These are phyloP conservation scores for Diploptera punctata DNA, from an alignment of 2,888 invertebrate species.

Conservation along the genomic window DNA sequence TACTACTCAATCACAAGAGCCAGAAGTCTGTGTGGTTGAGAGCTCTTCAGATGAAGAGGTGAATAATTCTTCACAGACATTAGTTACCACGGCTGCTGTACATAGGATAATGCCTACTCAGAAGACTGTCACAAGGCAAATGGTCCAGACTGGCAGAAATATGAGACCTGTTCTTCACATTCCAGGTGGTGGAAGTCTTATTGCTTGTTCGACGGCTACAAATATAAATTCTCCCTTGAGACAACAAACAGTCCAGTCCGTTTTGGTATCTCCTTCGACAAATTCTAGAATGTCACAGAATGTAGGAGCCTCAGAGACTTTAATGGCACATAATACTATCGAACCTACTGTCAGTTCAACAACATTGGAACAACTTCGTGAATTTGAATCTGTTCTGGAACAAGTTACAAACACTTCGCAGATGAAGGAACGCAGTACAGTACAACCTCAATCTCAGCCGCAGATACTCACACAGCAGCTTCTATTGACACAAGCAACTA, in stretches of 20 bases:
- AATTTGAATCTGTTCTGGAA: slow-evolving; percentile 82
- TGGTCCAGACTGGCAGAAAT: slow-evolving; percentile 63
- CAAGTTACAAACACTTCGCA: slow-evolving; percentile 63
- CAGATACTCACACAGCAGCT: slow-evolving; percentile 47
- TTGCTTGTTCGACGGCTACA: background rate
- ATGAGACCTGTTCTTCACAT: slow-evolving; percentile 64
- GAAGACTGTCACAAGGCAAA: slow-evolving; percentile 25
- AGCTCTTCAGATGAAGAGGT: slow-evolving; percentile 40
- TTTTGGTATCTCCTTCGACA: slow-evolving; percentile 8
- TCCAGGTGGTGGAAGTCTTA: slow-evolving; percentile 62
- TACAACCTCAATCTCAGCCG: slow-evolving; percentile 54
- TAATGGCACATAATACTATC: slow-evolving; percentile 48
- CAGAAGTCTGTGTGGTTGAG: slow-evolving; percentile 37
- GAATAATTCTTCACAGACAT: slow-evolving; percentile 8
- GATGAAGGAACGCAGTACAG: slow-evolving; percentile 72
- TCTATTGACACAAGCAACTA: slow-evolving; percentile 49
- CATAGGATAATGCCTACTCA: slow-evolving; percentile 30
- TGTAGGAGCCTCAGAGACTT: slow-evolving; percentile 47
- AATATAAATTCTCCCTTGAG: slow-evolving; percentile 56
- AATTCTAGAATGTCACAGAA: slow-evolving; percentile 46
- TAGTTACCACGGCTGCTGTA: slow-evolving; percentile 51
- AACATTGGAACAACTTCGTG: slow-evolving; percentile 76
- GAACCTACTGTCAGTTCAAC: slow-evolving; percentile 75
- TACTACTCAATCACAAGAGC: slow-evolving; percentile 18
- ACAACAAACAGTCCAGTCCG: slow-evolving; percentile 32